A percentile compares a stretch with the other conserved stretches of the same genome.
phyloP scores from a whole-genome alignment of 1,140 invertebrate species.

The Glossosoma conforme region DNA sequence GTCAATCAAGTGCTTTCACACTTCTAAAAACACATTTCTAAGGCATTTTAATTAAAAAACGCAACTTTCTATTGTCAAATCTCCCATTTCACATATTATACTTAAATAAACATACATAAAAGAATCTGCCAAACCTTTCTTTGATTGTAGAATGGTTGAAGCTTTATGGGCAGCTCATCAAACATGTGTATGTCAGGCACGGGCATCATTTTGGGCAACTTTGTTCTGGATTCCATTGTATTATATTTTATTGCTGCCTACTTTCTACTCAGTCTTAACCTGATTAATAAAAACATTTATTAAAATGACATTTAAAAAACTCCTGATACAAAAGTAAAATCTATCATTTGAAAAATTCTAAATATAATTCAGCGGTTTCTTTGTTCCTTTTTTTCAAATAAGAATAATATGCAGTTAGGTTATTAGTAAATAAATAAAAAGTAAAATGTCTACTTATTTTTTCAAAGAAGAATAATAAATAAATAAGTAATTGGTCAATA shows the following conservation, averaged over 20 bases:
- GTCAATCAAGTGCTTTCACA: no score
- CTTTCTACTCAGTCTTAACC: background rate
- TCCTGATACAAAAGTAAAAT: background rate
- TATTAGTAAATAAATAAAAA: no score
- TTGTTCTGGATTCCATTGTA: slow-evolving; percentile 24
- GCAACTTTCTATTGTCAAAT: background rate
- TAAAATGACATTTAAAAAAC: background rate
- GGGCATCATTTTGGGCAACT: slow-evolving; percentile 39
- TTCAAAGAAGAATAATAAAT: no score
- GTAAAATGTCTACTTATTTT: no score
- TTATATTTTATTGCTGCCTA: slow-evolving; percentile 5
- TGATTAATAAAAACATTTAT: slow-evolving; percentile 1
- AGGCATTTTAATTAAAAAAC: slow-evolving; percentile 1
- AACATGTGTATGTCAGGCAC: slow-evolving; percentile 43
- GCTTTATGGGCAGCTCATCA: slow-evolving; percentile 42
- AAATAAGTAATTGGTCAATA: no score
- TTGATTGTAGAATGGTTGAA: slow-evolving; percentile 43
- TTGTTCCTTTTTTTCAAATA: no score
- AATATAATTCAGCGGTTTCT: no score
- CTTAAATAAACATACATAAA: no score
- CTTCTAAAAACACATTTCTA: background rate
- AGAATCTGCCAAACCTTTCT: no score
- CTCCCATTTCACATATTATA: no score
- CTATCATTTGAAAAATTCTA: no score
- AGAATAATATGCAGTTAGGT: no score